These are phyloP conservation scores for Drosophila melanosoma DNA, from an alignment of 2,888 invertebrate genomes.

Conservation along the genomic window DNA sequence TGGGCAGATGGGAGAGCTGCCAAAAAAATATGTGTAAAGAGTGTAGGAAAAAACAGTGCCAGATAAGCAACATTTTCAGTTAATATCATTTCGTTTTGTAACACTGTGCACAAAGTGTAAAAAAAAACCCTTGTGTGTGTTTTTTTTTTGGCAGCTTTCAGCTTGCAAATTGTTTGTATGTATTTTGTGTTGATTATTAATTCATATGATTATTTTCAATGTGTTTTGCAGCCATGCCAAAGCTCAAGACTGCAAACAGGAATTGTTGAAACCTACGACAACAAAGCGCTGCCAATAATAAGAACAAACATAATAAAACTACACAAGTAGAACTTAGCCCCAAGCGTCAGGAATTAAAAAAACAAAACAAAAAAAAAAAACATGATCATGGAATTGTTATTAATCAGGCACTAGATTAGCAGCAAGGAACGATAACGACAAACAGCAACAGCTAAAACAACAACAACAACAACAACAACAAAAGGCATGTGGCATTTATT, in stretches of 20 bases:
- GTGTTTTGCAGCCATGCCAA: conserved; percentile 67
- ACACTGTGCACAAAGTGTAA: conserved; percentile 30
- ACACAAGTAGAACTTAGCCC: conserved; percentile 12
- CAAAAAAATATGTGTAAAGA: conserved; percentile 37
- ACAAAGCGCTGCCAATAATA: conserved; percentile 65
- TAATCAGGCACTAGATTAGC: conserved; percentile 43
- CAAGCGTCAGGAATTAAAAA: conserved; percentile 43
- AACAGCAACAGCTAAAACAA: conserved; percentile 33
- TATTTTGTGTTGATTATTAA: conserved; percentile 41
- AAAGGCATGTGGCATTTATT: conserved; percentile 56
- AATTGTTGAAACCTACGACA: conserved; percentile 68
- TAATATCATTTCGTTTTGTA: conserved; percentile 60
- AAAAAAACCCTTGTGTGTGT: background rate
- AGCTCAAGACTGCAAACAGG: conserved; percentile 74
- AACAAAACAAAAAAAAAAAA: conserved; percentile 23
- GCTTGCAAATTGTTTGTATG: conserved; percentile 54
- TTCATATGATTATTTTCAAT: conserved; percentile 47
- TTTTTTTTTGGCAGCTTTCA: conserved; percentile 47
- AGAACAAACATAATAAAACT: conserved; percentile 29
- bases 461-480: conserved; percentile 24
- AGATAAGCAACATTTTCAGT: conserved; percentile 45
- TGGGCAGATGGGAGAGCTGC: conserved; percentile 60
- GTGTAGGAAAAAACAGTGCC: conserved; percentile 6
- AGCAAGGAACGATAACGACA: conserved; percentile 12
- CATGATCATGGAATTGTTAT: conserved; percentile 71